phyloP scores from a whole-genome alignment of 2,797 vertebrate species.

The Labeo calbasu region DNA sequence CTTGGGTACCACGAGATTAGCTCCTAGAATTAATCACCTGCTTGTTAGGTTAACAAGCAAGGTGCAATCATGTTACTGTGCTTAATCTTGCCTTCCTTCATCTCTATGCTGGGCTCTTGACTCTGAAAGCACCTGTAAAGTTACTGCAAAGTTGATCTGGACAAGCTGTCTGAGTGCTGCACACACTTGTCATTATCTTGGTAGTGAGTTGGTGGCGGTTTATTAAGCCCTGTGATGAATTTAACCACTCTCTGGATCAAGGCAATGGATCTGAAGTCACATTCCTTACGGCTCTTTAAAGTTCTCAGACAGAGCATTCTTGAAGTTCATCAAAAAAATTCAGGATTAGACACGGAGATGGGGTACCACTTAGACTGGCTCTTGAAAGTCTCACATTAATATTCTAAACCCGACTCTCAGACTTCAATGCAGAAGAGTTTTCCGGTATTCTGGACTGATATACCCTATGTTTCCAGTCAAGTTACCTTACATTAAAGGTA shows the following conservation, averaged over 20 bases:
- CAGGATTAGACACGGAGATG: slow-evolving; percentile 51
- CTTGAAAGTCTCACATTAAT: slow-evolving; percentile 42
- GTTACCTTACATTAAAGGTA: background rate
- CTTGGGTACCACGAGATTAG: slow-evolving; percentile 76
- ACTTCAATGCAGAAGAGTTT: slow-evolving; percentile 32
- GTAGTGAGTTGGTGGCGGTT: slow-evolving; percentile 47
- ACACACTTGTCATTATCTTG: slow-evolving; percentile 37
- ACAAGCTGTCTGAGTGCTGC: slow-evolving; percentile 36
- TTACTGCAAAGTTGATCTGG: slow-evolving; percentile 11
- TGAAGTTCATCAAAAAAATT: slow-evolving; percentile 57
- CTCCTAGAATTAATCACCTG: slow-evolving; percentile 76
- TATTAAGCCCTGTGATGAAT: slow-evolving; percentile 51
- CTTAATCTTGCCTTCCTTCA: slow-evolving; percentile 55
- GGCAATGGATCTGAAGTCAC: slow-evolving; percentile 53
- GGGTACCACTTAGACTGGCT: slow-evolving; percentile 37
- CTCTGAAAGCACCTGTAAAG: slow-evolving; percentile 46
- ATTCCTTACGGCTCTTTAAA: slow-evolving; percentile 49
- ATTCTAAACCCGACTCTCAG: slow-evolving; percentile 47
- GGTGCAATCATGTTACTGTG: slow-evolving; percentile 70
- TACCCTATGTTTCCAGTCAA: background rate
- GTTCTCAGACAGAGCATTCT: slow-evolving; percentile 50
- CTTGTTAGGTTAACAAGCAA: slow-evolving; percentile 81
- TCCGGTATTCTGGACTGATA: background rate
- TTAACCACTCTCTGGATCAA: slow-evolving; percentile 56
- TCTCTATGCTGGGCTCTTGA: slow-evolving; percentile 52